A percentile compares a stretch with the other conserved stretches of the same genome.
Evolutionary conservation across 2,888 invertebrate species (phyloP).

Genomic region (Cephus nigrinus): DNA sequence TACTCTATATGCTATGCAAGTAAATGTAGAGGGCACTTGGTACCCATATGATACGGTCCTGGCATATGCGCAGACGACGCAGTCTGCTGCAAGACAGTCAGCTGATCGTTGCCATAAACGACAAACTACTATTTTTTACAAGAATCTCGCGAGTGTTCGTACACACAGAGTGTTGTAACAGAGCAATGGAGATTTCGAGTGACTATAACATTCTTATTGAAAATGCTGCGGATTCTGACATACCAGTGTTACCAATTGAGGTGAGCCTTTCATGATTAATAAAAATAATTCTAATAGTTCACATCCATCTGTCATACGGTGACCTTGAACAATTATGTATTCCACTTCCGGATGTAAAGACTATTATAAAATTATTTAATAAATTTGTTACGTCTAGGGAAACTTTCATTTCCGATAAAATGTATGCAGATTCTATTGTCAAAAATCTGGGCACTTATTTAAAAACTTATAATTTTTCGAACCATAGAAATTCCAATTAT

Average conservation of each 20-base stretch:
- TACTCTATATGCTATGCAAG: too few species aligned
- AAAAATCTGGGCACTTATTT: too few species aligned
- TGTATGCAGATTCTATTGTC: too few species aligned
- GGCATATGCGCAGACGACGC: background rate
- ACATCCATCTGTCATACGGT: background rate
- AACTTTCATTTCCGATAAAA: background rate
- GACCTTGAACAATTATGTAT: background rate
- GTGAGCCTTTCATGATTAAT: slow-evolving; percentile 28
- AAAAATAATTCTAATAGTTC: background rate
- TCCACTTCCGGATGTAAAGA: background rate
- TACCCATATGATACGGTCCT: background rate
- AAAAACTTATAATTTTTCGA: too few species aligned
- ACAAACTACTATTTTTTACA: background rate
- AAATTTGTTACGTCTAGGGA: background rate
- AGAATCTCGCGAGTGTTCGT: background rate
- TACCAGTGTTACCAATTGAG: slow-evolving; percentile 42
- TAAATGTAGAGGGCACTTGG: too few species aligned
- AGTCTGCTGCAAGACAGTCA: background rate
- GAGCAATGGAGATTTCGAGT: slow-evolving; percentile 28
- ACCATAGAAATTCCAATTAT: background rate
- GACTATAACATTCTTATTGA: slow-evolving; percentile 22
- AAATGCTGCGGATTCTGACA: slow-evolving; percentile 31
- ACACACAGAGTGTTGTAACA: background rate
- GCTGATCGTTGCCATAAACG: background rate
- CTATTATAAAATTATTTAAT: background rate